A percentile compares a stretch with the other conserved stretches of the same genome.
phyloP scores from a whole-genome alignment of 2,888 invertebrate genomes.

The Hirtodrosophila trivittata region DNA sequence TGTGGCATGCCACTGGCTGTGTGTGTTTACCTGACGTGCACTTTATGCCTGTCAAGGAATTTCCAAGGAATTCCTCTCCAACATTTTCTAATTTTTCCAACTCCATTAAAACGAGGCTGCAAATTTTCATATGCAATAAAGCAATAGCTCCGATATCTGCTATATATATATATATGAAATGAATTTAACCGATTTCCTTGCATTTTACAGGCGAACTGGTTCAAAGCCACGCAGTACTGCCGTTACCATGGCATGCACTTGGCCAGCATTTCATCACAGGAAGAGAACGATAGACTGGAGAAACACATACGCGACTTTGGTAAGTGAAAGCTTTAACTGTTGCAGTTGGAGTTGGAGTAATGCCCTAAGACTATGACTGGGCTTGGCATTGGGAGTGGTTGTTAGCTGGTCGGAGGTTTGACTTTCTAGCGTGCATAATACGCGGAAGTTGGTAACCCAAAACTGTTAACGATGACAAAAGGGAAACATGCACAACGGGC shows the following conservation, averaged over 20 bases:
- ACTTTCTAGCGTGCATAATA: conserved; percentile 70
- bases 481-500: conserved; percentile 10
- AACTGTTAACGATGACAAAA: conserved; percentile 40
- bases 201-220: conserved; percentile 93
- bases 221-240: conserved; percentile 95
- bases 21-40: conserved; percentile 26
- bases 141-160: neutral
- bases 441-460: conserved; percentile 74
- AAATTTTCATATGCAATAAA: too few relatives aligned
- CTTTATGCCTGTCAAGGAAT: conserved; percentile 9
- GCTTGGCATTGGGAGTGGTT: neutral
- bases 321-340: conserved; percentile 85
- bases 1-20: conserved; percentile 6
- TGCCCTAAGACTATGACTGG: conserved; percentile 14
- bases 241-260: conserved; percentile 97
- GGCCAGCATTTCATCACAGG: conserved; percentile 94
- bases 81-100: too few relatives aligned
- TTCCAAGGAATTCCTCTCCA: too few relatives aligned
- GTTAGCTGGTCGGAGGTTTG: conserved; percentile 28
- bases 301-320: conserved; percentile 95
- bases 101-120: too few relatives aligned
- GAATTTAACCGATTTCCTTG: conserved; percentile 18
- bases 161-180: conserved; percentile 15
- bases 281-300: conserved; percentile 94
- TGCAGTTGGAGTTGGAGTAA: neutral